Conservation (phyloP, 2,797 vertebrate species). For the Lacerta agilis region DNA sequence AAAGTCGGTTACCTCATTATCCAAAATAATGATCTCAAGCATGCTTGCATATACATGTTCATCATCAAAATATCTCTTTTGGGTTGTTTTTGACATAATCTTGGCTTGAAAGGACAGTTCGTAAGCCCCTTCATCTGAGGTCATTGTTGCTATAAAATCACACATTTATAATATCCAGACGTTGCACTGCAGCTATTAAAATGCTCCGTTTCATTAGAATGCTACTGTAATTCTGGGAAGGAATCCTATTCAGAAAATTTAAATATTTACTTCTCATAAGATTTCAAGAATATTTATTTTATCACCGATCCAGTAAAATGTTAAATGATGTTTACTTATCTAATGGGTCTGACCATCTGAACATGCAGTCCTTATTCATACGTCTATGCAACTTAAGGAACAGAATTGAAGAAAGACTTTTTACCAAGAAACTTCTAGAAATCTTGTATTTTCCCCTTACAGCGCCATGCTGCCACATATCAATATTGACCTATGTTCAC, state of each 20-base stretch:
- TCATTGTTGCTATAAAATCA: conserved; percentile 45
- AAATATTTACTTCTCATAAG: neutral
- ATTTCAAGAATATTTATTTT: conserved; percentile 8
- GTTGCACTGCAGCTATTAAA: conserved; percentile 30
- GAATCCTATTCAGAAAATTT: conserved; percentile 17
- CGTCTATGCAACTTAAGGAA: no score
- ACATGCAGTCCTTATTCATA: neutral
- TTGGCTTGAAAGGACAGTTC: conserved; percentile 36
- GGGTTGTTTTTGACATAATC: conserved; percentile 39
- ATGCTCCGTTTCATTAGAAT: neutral
- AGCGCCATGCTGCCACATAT: neutral
- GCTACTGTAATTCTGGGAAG: conserved; percentile 5
- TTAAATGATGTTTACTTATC: neutral
- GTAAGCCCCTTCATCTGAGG: conserved; percentile 39
- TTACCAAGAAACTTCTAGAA: neutral
- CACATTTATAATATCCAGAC: neutral
- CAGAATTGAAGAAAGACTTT: neutral
- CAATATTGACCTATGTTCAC: neutral
- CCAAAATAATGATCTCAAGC: conserved; percentile 32
- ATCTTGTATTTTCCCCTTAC: neutral
- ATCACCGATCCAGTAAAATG: neutral
- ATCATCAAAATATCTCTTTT: conserved; percentile 33
- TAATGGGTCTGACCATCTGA: neutral
- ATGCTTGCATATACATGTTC: neutral
- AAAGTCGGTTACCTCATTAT: conserved; percentile 37